A percentile compares a stretch with the other conserved stretches of the same genome.
Conservation (phyloP, 2,888 invertebrate species). For the Sipha maydis region DNA sequence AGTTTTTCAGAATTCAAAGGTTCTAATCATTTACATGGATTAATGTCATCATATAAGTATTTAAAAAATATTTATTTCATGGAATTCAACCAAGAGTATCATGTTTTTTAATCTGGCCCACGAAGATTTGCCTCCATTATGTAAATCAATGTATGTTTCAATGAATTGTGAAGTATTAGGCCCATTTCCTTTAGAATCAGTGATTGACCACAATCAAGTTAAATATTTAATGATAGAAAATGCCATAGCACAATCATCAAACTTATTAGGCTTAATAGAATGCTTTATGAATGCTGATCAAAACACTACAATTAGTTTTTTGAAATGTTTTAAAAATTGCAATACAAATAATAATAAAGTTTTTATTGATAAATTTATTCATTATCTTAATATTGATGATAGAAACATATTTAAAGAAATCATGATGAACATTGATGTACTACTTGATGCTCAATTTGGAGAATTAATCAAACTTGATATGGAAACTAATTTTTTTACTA, state of each 20-base stretch:
- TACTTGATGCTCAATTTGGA: constrained; percentile 2
- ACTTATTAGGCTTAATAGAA: constrained; percentile 14
- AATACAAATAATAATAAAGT: not conserved
- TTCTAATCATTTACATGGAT: constrained; percentile 50
- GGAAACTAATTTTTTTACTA: not conserved
- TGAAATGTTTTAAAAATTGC: constrained; percentile 40
- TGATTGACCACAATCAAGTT: constrained; percentile 16
- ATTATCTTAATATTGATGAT: constrained; percentile 18
- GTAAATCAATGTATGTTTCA: constrained; percentile 55
- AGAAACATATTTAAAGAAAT: constrained; percentile 46
- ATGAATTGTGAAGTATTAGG: constrained; percentile 17
- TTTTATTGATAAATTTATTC: not conserved
- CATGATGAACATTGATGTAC: constrained; percentile 36
- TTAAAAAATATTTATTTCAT: constrained; percentile 49
- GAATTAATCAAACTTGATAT: not conserved
- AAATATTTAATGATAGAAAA: constrained; percentile 53
- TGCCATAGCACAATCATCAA: constrained; percentile 13
- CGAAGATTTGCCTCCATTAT: constrained; percentile 52
- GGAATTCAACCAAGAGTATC: constrained; percentile 42
- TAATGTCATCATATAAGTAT: constrained; percentile 39
- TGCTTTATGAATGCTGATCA: constrained; percentile 9
- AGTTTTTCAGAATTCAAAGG: constrained; percentile 24
- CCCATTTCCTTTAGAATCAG: constrained; percentile 45
- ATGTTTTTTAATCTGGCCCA: not conserved
- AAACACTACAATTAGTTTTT: constrained; percentile 13